A percentile compares a stretch with the other conserved stretches of the same genome.
Conservation (phyloP, 2,113 vertebrate species). For the Halcyon malimbica region DNA sequence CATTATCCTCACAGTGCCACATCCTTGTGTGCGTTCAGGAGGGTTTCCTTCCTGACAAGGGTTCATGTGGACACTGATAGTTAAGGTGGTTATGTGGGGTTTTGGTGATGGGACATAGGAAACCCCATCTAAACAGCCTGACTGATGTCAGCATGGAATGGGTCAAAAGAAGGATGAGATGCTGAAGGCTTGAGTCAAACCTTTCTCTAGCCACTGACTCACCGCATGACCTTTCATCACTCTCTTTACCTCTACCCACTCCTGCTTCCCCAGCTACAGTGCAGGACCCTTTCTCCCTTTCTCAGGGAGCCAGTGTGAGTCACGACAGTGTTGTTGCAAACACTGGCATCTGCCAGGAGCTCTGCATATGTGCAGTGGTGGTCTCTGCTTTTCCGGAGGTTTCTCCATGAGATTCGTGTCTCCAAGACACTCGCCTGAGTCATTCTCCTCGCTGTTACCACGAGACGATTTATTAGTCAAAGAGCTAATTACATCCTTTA, state of each 20-base stretch:
- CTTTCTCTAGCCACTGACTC: background rate
- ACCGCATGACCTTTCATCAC: background rate
- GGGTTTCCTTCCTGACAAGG: background rate
- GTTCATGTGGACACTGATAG: fast-evolving
- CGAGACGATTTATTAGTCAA: conserved; percentile 20
- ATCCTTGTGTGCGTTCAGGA: background rate
- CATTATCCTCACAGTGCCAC: background rate
- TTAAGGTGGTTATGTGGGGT: background rate
- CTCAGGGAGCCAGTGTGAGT: background rate
- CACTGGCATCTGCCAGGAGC: background rate
- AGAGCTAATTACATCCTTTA: conserved; percentile 46
- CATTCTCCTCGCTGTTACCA: background rate
- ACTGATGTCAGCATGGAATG: fast-evolving
- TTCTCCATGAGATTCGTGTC: background rate
- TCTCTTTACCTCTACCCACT: background rate
- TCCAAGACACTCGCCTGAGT: background rate
- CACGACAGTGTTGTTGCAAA: fast-evolving
- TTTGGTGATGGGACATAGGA: background rate
- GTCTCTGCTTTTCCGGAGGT: background rate
- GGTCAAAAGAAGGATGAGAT: background rate
- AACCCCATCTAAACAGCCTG: background rate
- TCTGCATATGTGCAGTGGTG: fast-evolving
- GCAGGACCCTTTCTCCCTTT: background rate
- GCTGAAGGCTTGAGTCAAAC: background rate
- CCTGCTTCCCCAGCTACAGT: background rate